phyloP scores from a whole-genome alignment of 2,113 vertebrate genomes.

The Psephotus haematonotus region DNA sequence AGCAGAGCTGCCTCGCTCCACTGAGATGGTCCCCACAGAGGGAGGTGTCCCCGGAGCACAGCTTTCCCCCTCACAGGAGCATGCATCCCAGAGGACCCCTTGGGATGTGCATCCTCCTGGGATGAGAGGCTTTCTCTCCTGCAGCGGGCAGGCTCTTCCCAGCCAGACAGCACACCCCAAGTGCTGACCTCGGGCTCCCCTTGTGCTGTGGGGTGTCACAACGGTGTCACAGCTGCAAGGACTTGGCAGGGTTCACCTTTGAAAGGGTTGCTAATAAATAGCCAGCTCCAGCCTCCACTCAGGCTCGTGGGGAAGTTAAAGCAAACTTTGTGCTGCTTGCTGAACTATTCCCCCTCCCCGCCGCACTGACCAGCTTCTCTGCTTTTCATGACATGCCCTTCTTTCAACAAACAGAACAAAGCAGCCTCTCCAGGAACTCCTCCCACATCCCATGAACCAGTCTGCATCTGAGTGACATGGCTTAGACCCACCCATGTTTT shows the following conservation, averaged over 20 bases:
- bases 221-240: not conserved
- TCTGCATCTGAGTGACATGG: not conserved
- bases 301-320: not conserved
- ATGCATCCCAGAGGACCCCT: not conserved
- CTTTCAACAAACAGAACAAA: not conserved
- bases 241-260: not conserved
- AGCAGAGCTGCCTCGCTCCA: not conserved
- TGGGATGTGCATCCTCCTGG: not conserved
- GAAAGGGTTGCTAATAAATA: not conserved
- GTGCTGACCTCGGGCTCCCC: not conserved
- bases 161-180: not conserved
- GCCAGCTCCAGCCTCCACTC: not conserved
- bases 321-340: not conserved
- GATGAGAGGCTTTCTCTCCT: not conserved
- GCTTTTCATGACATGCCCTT: not conserved
- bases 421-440: not conserved
- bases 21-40: not conserved
- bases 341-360: not conserved
- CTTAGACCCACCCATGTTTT: not conserved
- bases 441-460: accelerated
- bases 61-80: accelerated
- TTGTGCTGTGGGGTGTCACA: accelerated
- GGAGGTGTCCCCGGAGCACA: not conserved
- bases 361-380: not conserved
- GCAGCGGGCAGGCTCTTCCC: not conserved